Evolutionary conservation across 2,888 invertebrate species (phyloP).

Genomic region (Caenorhabditis japonica): DNA sequence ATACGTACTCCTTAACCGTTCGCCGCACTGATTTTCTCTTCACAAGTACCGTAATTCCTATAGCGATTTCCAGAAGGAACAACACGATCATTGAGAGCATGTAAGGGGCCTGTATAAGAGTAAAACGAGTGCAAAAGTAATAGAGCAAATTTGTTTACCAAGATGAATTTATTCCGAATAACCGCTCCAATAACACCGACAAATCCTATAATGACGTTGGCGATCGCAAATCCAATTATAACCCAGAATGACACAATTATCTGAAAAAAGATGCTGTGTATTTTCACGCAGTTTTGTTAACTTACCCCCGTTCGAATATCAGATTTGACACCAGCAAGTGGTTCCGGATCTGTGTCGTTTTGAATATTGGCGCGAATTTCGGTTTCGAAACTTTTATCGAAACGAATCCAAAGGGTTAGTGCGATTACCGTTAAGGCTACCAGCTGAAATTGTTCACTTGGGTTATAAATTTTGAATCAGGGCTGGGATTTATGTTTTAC

Average conservation of each 20-base stretch:
- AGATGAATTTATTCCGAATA: slow-evolving; percentile 16
- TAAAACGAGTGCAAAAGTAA: not conserved
- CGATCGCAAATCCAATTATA: slow-evolving; percentile 69
- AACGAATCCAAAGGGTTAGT: slow-evolving; percentile 69
- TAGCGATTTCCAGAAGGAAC: slow-evolving; percentile 68
- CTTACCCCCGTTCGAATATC: slow-evolving; percentile 62
- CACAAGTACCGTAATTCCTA: slow-evolving; percentile 68
- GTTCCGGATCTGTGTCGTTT: slow-evolving; percentile 53
- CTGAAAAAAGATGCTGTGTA: too few relatives aligned
- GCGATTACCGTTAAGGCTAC: slow-evolving; percentile 67
- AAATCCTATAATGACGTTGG: slow-evolving; percentile 64
- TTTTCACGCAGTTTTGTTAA: too few relatives aligned
- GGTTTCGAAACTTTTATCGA: slow-evolving; percentile 67
- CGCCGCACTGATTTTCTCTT: slow-evolving; percentile 35
- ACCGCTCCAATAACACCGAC: slow-evolving; percentile 59
- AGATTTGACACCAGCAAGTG: slow-evolving; percentile 53
- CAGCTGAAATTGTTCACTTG: too few relatives aligned
- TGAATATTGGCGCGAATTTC: slow-evolving; percentile 61
- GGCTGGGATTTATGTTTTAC: too few relatives aligned
- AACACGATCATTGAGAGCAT: slow-evolving; percentile 61
- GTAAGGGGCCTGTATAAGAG: slow-evolving; percentile 38
- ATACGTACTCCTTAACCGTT: slow-evolving; percentile 63
- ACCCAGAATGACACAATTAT: slow-evolving; percentile 71
- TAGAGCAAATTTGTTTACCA: slow-evolving; percentile 5
- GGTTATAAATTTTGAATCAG: too few relatives aligned